Base-by-base conservation (phyloP, 2,888 invertebrate genomes). In the Phyllotreta cruciferae region DNA sequence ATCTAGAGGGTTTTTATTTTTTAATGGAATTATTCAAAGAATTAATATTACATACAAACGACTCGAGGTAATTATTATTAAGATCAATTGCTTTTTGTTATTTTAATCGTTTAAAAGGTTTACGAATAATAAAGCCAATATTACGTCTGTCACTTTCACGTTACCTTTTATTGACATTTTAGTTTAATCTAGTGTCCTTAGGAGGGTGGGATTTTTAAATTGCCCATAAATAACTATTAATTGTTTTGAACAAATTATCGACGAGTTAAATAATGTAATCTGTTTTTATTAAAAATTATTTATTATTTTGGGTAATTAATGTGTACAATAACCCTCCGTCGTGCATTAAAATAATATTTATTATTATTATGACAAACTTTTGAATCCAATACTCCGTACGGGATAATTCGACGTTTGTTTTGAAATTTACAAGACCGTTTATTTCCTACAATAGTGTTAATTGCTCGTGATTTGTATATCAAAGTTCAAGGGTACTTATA, bases 401-500 rank as follows among this genome's bases (percentile, higher is more conserved):
- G n/a, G 36, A 49, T 13, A 9, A 14, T 49, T 9, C 49, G 11
- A 14, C 24, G 24, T 49, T 49, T 49, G 49, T 49, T 49, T 49
- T 49, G 49, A 49, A 47, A 2, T 2, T 7, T 44, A 13, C 9
- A 44, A 49, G n/a, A 10, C 13, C 35, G 49, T 49, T 49, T 49
- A 34, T 49, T 49, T 49, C 49, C 49, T 9, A 34, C 35, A 49
- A 47, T 14, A 24, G 24, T 24, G 24, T 24, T 24, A 47, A 47
- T 14, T 47, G 47, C 14, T 10, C 36, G 47, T 35, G 14, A 44
- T 44, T 10, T 34, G 34, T 24, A 35, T 35, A 49, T 49, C 49
- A 49, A 49, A 49, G 49, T 34, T 49, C 49, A 49, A 49, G 49
- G 34, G n/a, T 6, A 35, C 14, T 49, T 49, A 8, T 49, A 24